Evolutionary conservation across 1,140 invertebrate genomes (phyloP).

Genomic region (Diuraphis noxia): DNA sequence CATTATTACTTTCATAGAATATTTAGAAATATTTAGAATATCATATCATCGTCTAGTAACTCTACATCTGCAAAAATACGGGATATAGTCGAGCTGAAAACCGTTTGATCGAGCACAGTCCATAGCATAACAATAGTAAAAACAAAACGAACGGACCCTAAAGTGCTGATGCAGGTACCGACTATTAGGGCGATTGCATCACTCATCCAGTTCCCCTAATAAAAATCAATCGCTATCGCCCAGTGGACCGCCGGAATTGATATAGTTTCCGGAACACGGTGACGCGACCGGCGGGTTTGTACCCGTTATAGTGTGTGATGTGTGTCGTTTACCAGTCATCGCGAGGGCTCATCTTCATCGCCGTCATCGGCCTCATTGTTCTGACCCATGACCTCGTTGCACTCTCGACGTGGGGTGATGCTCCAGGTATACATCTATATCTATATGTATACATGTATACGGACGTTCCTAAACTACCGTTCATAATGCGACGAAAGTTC

Average conservation of each 20-base stretch:
- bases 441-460: not conserved
- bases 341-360: not conserved
- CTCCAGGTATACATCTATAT: not conserved
- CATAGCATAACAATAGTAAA: not conserved
- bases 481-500: slow-evolving; percentile 5
- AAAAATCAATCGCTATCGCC: not conserved
- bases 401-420: not conserved
- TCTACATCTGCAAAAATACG: not conserved
- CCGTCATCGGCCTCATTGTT: not conserved
- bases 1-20: not conserved
- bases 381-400: not conserved
- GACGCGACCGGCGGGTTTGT: not conserved
- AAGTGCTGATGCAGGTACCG: not conserved
- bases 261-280: not conserved
- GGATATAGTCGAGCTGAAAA: no score
- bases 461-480: not conserved
- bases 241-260: not conserved
- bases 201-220: not conserved
- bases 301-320: not conserved
- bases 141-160: not conserved
- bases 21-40: not conserved
- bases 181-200: no score
- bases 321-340: not conserved
- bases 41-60: no score
- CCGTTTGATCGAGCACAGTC: not conserved